Evolutionary conservation across 2,888 invertebrate genomes (phyloP), one percentile per base, ranked within the genome.

Genomic region (Metallyticus violacea): DNA sequence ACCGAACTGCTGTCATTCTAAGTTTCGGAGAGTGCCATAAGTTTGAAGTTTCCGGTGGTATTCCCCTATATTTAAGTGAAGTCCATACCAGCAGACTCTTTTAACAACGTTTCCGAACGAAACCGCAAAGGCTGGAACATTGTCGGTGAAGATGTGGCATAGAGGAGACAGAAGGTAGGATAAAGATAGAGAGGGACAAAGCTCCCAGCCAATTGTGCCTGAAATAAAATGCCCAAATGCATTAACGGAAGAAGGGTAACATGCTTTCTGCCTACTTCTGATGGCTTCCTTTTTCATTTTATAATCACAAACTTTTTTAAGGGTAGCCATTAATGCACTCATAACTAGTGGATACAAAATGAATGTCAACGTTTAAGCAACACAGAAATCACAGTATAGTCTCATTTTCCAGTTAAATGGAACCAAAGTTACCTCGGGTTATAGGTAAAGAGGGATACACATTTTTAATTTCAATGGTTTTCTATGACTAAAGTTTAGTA

Each of bases 1-100:
- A 62, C 40, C 40, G 28, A n/a, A 77, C 83, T 26, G n/a, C 85
- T 86, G 86, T 86, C 86, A 80, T 77, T 77, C 77, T 77, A 77
- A 86, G 81, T 81, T 86, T 81, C 22, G 30, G 81, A 81, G 86
- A 86, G 86, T 78, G 86, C 81, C 86, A 86, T 26, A 81, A 86
- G 86, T 86, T 86, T 86, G 86, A 86, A 81, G 77, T 81, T 86
- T 86, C 86, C 86, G 86, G 86, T 81, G 62, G 77, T 86, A 29
- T 27, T 77, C 15, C 26, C 15, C 30, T 81, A 28, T 83, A 83
- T 77, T 83, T 83, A 83, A 81, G 81, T 83, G 76, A 83, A 40
- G 81, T 6, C 2, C 25, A 30, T 81, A 30, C 81, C n/a, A 62
- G 15, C 40, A 62, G 40, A 62, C 40, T 62, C 40, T 62, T 77